Evolutionary conservation across 2,113 vertebrate genomes (phyloP).

Genomic region (Trachemys scripta): DNA sequence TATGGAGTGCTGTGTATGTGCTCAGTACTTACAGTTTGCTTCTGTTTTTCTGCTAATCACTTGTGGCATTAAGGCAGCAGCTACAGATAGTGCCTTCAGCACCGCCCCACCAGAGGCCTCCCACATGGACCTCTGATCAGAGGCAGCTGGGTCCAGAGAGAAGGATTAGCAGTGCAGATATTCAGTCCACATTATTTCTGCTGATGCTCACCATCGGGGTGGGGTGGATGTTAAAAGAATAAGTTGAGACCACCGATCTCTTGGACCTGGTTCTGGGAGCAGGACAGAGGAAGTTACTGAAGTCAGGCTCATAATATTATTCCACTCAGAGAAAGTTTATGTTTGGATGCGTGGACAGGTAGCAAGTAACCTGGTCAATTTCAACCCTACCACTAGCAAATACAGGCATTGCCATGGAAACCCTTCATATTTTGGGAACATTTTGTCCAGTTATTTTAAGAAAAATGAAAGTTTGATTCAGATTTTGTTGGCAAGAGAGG

Average conservation of each 20-base stretch:
- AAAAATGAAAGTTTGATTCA: neutral
- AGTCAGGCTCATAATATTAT: neutral
- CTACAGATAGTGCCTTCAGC: neutral
- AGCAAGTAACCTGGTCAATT: slow-evolving; percentile 26
- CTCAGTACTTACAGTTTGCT: rapidly evolving
- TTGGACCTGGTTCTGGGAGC: neutral
- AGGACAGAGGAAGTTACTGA: neutral
- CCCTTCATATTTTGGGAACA: slow-evolving; percentile 59
- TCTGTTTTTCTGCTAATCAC: neutral
- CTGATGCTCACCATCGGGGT: neutral
- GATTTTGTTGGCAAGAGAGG: neutral
- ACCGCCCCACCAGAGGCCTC: neutral
- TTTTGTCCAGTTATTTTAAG: slow-evolving; percentile 29
- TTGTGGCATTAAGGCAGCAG: neutral
- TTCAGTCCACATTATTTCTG: neutral
- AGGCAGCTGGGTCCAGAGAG: neutral
- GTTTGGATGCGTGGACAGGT: neutral
- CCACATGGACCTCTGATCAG: neutral
- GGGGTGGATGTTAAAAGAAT: neutral
- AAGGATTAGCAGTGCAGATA: neutral
- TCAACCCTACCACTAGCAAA: neutral
- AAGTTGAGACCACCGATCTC: neutral
- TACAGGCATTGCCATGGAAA: slow-evolving; percentile 62
- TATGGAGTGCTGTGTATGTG: neutral
- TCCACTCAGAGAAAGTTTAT: neutral